Base-by-base conservation (phyloP, 2,888 invertebrate genomes). In the Archaeoteleia sp. region DNA sequence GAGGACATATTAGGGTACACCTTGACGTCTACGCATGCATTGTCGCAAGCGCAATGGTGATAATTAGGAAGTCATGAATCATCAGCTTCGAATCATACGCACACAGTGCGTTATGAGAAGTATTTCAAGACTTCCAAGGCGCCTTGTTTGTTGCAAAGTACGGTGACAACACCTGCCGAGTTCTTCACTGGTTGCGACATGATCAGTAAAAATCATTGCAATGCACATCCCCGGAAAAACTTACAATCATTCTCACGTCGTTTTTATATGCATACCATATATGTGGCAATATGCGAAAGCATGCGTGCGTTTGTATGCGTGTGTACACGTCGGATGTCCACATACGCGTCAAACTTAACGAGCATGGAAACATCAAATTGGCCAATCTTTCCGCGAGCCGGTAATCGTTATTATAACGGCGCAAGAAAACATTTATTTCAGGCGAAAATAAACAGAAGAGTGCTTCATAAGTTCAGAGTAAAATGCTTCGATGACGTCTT, bases 241-340 rank as follows among this genome's bases (percentile, higher is more conserved):
- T 51, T 34, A 9, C 13, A 17, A 12, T 29, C 20, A 13, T n/a
- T 48, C 9, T 8, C 40, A 37, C 39, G 17, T 10, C 34, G 55
- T 27, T 32, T 53, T 40, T 40, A 39, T n/a, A n/a, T n/a, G n/a
- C 27, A 20, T 15, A 17, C 35, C 30, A 27, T 35, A 29, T 35
- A 49, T 34, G 35, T 14, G 48, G 40, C 7, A 14, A 13, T 14
- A n/a, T 27, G 42, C 35, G 48, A 49, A 49, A 60, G 40, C 42
- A 35, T 20, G 20, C 35, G 27, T 17, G 30, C 13, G 27, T 34
- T 15, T 13, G 51, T 48, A 68, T 37, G 48, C 25, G 32, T 61
- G 30, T 57, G 65, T 69, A 72, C 63, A 63, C 70, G 67, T 72
- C 75, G 74, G 74, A 75, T 73, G 67, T 73, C 46, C 69, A 73